Base-by-base conservation (phyloP, 2,797 vertebrate genomes). In the Anomalospiza imberbis region DNA sequence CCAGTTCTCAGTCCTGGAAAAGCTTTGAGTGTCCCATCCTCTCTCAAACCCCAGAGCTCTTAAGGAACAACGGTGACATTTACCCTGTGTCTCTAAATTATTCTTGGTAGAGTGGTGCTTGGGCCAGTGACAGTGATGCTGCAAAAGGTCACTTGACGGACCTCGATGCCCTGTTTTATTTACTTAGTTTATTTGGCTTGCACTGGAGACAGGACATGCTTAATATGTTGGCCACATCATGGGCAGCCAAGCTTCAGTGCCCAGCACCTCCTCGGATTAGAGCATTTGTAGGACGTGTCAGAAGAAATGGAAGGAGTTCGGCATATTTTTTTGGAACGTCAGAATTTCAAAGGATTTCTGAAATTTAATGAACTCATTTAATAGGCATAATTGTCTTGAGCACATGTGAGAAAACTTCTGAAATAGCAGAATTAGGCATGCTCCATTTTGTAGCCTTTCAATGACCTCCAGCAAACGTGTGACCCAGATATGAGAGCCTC, bases 391-490 rank as follows among this genome's bases (percentile, higher is more conserved):
- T 97, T 98, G 97, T 98, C 97, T 97, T 98, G 91, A 97, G 94
- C 95, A 96, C 96, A 96, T 96, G 95, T 97, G 97, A 97, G 97
- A 96, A 97, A 97, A 97, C 97, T 97, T 98, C 96, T 96, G 96
- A 97, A 98, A 97, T 97, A 97, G 97, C 92, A 96, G 96, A 98
- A 98, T 98, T 98, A 98, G 97, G 96, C 97, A 98, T 98, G 98
- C 98, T 98, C 98, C 97, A 98, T 97, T 98, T 98, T 98, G 97
- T 98, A 98, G 97, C 97, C 97, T 98, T 98, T 97, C 96, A 97
- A 97, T 98, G 98, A 98, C 98, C 98, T 98, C 97, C 97, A 98
- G 98, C 97, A 97, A 98, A 97, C 68, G 94, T 97, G 96, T 98
- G 98, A 98, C 98, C 98, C 97, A 98, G 94, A 98, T 98, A 97